Conservation (phyloP, 2,888 invertebrate species). For the Heliconius aoede region DNA sequence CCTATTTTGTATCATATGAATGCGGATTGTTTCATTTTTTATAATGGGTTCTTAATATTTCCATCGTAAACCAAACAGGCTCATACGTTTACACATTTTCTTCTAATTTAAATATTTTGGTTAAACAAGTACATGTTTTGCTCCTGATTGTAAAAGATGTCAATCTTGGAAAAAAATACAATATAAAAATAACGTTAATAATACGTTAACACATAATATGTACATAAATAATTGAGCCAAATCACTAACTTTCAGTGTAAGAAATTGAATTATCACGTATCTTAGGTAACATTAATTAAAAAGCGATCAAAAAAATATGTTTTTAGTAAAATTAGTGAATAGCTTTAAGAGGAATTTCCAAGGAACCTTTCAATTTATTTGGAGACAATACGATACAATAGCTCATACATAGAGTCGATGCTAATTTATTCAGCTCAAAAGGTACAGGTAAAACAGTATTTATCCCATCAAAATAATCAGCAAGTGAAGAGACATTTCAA, state of each 20-base stretch:
- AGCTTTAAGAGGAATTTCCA: slow-evolving; percentile 31
- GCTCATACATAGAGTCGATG: slow-evolving; percentile 1
- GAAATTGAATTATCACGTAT: slow-evolving; percentile 38
- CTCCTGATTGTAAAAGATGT: slow-evolving; percentile 1
- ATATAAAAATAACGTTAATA: slow-evolving; percentile 16
- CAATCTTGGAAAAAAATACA: slow-evolving; percentile 2
- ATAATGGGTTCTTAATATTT: background rate
- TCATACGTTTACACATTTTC: background rate
- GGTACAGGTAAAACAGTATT: slow-evolving; percentile 25
- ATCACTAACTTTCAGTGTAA: slow-evolving; percentile 49
- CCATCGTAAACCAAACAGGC: background rate
- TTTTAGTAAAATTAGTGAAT: slow-evolving; percentile 20
- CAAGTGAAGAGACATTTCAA: slow-evolving; percentile 19
- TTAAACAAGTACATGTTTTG: slow-evolving; percentile 11
- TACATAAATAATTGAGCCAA: slow-evolving; percentile 61
- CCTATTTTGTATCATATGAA: background rate
- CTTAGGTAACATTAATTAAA: background rate
- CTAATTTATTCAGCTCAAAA: slow-evolving; percentile 9
- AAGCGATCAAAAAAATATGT: slow-evolving; percentile 19
- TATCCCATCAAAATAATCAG: background rate
- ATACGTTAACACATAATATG: background rate
- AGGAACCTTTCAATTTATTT: slow-evolving; percentile 47
- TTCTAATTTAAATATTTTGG: background rate
- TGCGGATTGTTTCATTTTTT: background rate
- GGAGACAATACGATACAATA: slow-evolving; percentile 24